Percentiles rank a stretch among this genome's conserved stretches.
phyloP scores from a whole-genome alignment of 2,888 invertebrate genomes.

The Eristalis pertinax region DNA sequence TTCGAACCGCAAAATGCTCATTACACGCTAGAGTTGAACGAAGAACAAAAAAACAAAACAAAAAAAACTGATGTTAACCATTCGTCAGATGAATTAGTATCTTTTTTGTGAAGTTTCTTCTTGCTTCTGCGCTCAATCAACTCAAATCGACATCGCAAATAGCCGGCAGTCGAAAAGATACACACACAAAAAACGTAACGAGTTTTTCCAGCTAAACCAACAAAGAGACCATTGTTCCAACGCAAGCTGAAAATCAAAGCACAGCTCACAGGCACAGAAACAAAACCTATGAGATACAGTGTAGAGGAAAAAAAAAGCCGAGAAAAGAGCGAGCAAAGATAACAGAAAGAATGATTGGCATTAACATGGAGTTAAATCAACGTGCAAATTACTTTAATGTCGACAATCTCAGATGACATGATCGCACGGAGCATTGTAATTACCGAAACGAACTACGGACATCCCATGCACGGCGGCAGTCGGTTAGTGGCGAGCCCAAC shows the following conservation, averaged over 20 bases:
- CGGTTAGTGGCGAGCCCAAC: not conserved
- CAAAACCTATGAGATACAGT: not conserved
- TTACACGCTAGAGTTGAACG: slow-evolving; percentile 24
- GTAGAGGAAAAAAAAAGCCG: not conserved
- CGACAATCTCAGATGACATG: slow-evolving; percentile 61
- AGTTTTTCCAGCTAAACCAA: slow-evolving; percentile 63
- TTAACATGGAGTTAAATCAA: slow-evolving; percentile 64
- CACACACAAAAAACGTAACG: slow-evolving; percentile 34
- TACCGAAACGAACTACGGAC: slow-evolving; percentile 21
- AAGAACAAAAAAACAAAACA: slow-evolving; percentile 38
- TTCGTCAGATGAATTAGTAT: slow-evolving; percentile 46
- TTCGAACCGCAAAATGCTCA: slow-evolving; percentile 53
- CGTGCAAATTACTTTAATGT: slow-evolving; percentile 71
- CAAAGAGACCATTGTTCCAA: slow-evolving; percentile 63
- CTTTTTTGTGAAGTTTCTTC: slow-evolving; percentile 3
- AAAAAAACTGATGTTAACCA: slow-evolving; percentile 31
- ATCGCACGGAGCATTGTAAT: slow-evolving; percentile 58
- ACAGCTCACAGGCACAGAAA: not conserved
- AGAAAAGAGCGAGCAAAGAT: slow-evolving; percentile 47
- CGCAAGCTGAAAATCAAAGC: slow-evolving; percentile 36
- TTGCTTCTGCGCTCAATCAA: slow-evolving; percentile 49
- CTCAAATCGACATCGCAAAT: slow-evolving; percentile 65
- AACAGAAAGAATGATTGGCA: slow-evolving; percentile 62
- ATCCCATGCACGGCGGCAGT: not conserved
- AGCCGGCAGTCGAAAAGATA: slow-evolving; percentile 53